A percentile compares a stretch with the other conserved stretches of the same genome.
These are phyloP conservation scores for Darevskia nairensis DNA, from an alignment of 2,797 vertebrate species.

Conservation along the genomic window DNA sequence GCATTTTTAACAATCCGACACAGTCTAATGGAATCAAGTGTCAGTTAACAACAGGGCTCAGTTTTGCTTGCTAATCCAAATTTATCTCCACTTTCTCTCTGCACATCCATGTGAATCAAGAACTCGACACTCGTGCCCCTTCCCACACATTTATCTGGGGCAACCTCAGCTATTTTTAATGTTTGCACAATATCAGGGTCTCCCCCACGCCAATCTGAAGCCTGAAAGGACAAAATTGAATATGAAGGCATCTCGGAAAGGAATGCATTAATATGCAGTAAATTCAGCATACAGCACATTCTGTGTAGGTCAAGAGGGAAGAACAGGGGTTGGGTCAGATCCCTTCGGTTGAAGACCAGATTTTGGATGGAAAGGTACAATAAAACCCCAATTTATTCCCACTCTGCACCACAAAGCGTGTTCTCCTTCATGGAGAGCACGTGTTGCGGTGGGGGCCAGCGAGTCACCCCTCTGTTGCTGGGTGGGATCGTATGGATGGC, in stretches of 20 bases:
- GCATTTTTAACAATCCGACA: constrained; percentile 80
- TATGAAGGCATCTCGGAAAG: constrained; percentile 13
- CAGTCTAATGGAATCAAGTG: constrained; percentile 78
- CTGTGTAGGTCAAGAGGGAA: constrained; percentile 6
- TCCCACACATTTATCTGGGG: constrained; percentile 58
- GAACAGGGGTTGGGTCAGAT: too few relatives aligned
- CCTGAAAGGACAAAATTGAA: not conserved
- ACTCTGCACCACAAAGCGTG: too few relatives aligned
- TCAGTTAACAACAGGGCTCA: constrained; percentile 73
- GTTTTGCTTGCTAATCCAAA: constrained; percentile 76
- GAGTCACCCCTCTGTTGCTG: too few relatives aligned
- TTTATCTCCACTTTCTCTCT: constrained; percentile 61
- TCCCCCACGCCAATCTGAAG: not conserved
- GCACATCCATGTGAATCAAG: constrained; percentile 64
- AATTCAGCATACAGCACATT: constrained; percentile 14
- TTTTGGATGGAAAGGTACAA: not conserved
- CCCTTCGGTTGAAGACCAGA: not conserved
- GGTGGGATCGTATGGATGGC: too few relatives aligned
- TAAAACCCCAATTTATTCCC: not conserved
- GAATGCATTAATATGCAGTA: not conserved
- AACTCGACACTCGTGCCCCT: constrained; percentile 40
- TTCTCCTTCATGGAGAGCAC: too few relatives aligned
- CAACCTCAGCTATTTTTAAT: constrained; percentile 65
- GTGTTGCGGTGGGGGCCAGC: too few relatives aligned
- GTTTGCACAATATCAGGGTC: constrained; percentile 28